These are phyloP conservation scores for Asarcornis scutulata DNA, from an alignment of 2,113 vertebrate species.

Conservation along the genomic window DNA sequence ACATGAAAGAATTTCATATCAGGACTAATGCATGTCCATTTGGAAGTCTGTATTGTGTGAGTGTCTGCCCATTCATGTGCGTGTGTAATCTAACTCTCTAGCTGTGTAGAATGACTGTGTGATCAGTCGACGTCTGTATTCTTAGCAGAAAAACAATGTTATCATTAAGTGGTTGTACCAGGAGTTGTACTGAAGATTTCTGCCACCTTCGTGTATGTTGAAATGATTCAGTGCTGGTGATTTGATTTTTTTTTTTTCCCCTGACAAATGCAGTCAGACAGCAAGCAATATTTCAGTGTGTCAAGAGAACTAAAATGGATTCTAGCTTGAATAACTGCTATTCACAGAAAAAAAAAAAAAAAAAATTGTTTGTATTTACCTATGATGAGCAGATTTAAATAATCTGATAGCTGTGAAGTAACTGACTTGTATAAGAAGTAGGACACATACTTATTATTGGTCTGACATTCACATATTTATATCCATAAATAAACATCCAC, in stretches of 20 bases:
- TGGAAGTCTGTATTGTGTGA: not conserved
- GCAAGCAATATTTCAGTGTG: not conserved
- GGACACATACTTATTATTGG: not conserved
- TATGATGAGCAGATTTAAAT: not conserved
- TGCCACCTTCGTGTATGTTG: not conserved
- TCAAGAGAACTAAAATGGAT: conserved; percentile 5
- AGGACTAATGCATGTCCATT: not conserved
- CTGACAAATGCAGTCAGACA: not conserved
- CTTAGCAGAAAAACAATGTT: not conserved
- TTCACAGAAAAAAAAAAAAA: not conserved
- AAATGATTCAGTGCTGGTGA: not conserved
- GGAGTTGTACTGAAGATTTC: not conserved
- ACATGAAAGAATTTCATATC: not conserved
- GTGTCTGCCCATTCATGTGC: not conserved
- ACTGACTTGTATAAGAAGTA: not conserved
- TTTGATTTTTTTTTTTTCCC: not conserved
- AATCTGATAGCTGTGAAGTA: not conserved
- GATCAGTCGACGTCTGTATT: not conserved
- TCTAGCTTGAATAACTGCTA: not conserved
- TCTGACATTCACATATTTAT: not conserved
- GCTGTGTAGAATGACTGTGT: not conserved
- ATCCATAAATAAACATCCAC: not conserved
- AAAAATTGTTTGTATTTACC: not conserved
- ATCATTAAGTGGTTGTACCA: not conserved
- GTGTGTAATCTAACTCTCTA: too few species aligned